phyloP scores from a whole-genome alignment of 2,113 vertebrate species.

The Plecotus auritus region DNA sequence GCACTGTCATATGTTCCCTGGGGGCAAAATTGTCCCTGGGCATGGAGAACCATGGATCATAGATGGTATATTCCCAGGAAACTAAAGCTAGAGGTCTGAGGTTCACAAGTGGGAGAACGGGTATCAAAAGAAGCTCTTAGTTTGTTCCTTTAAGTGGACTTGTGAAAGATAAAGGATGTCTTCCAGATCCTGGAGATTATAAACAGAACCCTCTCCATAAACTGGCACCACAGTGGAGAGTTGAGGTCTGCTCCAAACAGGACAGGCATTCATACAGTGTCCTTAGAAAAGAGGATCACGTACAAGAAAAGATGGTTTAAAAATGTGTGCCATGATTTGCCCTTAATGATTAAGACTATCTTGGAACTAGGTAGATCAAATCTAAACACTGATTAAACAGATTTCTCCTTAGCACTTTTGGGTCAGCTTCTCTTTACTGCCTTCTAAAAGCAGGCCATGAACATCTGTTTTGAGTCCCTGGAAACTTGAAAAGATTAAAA shows the following conservation, averaged over 20 bases:
- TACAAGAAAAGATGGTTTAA: background rate
- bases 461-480: slow-evolving; percentile 54
- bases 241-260: background rate
- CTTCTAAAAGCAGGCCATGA: slow-evolving; percentile 4
- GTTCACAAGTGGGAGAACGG: background rate
- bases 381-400: slow-evolving; percentile 22
- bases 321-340: slow-evolving; percentile 7
- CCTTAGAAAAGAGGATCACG: background rate
- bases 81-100: background rate
- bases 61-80: background rate
- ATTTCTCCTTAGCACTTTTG: slow-evolving; percentile 1
- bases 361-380: background rate
- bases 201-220: background rate
- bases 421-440: slow-evolving; percentile 29
- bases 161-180: background rate
- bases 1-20: background rate
- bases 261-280: background rate
- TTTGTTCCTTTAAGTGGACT: background rate
- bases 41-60: background rate
- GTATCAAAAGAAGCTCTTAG: background rate
- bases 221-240: background rate
- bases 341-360: background rate
- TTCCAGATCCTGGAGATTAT: background rate
- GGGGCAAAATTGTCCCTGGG: background rate
- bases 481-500: slow-evolving; percentile 61